phyloP scores from a whole-genome alignment of 2,888 invertebrate species.

The Amorpha juglandis region DNA sequence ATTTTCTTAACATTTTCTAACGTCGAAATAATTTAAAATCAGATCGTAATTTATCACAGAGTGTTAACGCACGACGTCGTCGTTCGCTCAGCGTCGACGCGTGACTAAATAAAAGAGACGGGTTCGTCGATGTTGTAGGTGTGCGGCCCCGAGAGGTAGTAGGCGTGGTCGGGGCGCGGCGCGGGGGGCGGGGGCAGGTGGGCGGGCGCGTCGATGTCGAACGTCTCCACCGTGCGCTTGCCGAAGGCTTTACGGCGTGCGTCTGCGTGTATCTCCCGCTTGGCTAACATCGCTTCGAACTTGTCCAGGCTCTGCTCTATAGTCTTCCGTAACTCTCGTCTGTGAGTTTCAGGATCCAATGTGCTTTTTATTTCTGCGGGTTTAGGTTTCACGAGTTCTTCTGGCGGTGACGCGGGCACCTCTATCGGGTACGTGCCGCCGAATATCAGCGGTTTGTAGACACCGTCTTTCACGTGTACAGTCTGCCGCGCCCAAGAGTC shows the following conservation, averaged over 20 bases:
- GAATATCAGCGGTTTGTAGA: constrained; percentile 88
- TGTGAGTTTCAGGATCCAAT: constrained; percentile 40
- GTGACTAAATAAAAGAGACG: constrained; percentile 49
- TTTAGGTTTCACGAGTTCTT: constrained; percentile 32
- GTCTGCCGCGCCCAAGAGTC: constrained; percentile 86
- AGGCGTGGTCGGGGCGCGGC: constrained; percentile 44
- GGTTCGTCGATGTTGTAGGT: constrained; percentile 71
- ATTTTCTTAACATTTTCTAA: constrained; percentile 12
- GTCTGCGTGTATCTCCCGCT: constrained; percentile 40
- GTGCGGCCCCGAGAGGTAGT: constrained; percentile 70
- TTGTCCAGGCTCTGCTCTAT: constrained; percentile 79
- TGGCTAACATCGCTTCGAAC: constrained; percentile 68
- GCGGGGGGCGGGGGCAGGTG: constrained; percentile 33
- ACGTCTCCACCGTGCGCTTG: constrained; percentile 42
- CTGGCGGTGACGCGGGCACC: constrained; percentile 79
- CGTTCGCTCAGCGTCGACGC: background rate
- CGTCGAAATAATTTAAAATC: constrained; percentile 24
- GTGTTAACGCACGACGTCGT: background rate
- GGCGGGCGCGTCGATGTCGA: constrained; percentile 47
- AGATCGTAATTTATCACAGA: constrained; percentile 28
- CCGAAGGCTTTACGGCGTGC: constrained; percentile 6
- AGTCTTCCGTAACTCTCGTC: constrained; percentile 58
- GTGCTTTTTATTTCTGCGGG: constrained; percentile 28
- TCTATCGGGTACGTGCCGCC: constrained; percentile 95
- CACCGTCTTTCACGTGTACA: constrained; percentile 49